Base-by-base conservation (phyloP, 2,797 vertebrate species). In the Onychomys torridus region DNA sequence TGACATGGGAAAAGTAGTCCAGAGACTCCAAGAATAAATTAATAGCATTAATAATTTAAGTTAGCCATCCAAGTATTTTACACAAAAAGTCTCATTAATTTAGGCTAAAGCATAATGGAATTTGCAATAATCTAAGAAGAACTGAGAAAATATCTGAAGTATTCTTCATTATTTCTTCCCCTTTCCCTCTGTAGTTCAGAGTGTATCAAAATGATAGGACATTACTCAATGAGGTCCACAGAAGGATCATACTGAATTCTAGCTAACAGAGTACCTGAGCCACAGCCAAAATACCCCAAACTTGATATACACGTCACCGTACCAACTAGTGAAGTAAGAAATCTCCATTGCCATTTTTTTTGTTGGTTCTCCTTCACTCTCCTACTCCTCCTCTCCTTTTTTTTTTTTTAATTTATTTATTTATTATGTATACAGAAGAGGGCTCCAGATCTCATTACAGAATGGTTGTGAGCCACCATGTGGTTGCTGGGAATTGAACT, bases 291-390 rank as follows among this genome's bases (percentile, higher is more conserved):
- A 82, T 46, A 11, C 91, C 17, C 91, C 86, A 81, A 94, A 63
- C 25, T 75, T 34, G n/a, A n/a, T 79, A 12, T 77, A 89, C 52
- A 61, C 9, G 32, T 46, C 32, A 87, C 46, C 32, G 73, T 27
- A 23, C 6, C 65, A 65, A 71, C 65, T 21, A 79, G 27, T 67
- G 11, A 92, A 75, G 52, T 34, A 71, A 67, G 49, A 90, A 71
- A 83, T 3, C 0, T 46, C 69, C 59, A 88, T 77, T 96, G 21
- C 43, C 93, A 11, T 19, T 87, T 97, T 97, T 97, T 90, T 92
- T 81, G 55, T 71, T 87, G 40, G 55, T 85, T 96, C 19, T 85
- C 46, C 59, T 90, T 96, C 25, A 73, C 25, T 75, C 88, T 77
- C 25, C 6, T n/a, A n/a, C n/a, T n/a, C 14, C 27, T 55, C 14